phyloP scores from a whole-genome alignment of 2,797 vertebrate species.

The Amblyraja radiata region DNA sequence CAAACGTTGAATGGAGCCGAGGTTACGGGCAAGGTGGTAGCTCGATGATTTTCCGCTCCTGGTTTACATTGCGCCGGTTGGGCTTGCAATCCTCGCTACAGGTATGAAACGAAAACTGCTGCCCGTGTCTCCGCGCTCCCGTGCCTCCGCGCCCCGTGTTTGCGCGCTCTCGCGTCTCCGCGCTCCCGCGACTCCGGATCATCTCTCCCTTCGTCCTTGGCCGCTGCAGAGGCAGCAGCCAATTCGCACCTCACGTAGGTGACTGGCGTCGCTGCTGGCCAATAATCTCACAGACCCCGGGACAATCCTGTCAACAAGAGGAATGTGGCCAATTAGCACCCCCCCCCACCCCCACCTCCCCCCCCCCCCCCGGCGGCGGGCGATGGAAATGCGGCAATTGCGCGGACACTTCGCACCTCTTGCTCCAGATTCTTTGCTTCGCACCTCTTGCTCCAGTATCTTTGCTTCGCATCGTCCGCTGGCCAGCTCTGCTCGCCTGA shows the following conservation, averaged over 20 bases:
- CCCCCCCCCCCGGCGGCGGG: too few relatives aligned
- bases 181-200: not conserved
- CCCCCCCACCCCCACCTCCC: not conserved
- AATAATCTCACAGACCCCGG: slow-evolving; percentile 43
- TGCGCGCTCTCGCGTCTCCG: not conserved
- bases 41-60: not conserved
- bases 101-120: not conserved
- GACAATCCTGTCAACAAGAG: slow-evolving; percentile 38
- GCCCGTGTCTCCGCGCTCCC: not conserved
- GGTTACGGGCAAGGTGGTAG: not conserved
- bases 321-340: slow-evolving; percentile 44
- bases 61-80: not conserved
- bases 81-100: not conserved
- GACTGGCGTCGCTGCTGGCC: slow-evolving; percentile 50
- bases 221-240: slow-evolving; percentile 42
- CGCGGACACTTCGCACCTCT: too few relatives aligned
- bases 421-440: too few relatives aligned
- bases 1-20: not conserved
- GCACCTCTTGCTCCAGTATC: too few relatives aligned
- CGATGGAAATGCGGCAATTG: too few relatives aligned
- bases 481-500: too few relatives aligned
- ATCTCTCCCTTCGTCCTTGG: slow-evolving; percentile 47
- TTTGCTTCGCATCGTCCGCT: too few relatives aligned
- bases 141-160: not conserved
- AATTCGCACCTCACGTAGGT: slow-evolving; percentile 27